Evolutionary conservation across 2,797 vertebrate species (phyloP), one percentile per base, ranked within the genome.

Genomic region (Eospalax fontanierii): DNA sequence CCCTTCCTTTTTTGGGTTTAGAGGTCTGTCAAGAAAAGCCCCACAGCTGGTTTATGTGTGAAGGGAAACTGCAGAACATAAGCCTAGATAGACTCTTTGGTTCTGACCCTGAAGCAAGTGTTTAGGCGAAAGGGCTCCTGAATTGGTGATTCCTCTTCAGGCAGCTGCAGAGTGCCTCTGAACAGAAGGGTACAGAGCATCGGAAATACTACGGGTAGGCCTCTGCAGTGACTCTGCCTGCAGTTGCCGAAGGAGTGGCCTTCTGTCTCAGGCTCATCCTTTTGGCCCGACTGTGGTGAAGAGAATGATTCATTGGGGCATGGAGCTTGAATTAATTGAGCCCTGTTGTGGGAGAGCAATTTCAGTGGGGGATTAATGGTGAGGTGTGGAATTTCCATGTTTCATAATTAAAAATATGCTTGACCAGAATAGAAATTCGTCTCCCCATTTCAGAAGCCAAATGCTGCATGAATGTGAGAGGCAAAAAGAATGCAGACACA

Each of bases 361-460:
- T 54, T 73, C 54, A 50, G 26, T 80, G n/a, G 24, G 19, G 33
- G 11, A 35, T 83, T 68, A 83, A 59, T 85, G 30, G 75, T n/a
- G 66, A 76, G 38, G 38, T 82, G 43, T 87, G 85, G n/a, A 33
- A 90, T 90, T 87, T 91, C 74, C 33, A 93, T 43, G 14, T 38
- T 75, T 82, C 30, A 35, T 82, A 74, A 78, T 70, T 79, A 19
- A 88, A 94, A 95, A 87, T 80, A 80, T 2, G 15, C 63, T 38
- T 38, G 46, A 26, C 4, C 61, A 94, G 81, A 91, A 87, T 80
- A 83, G 90, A 79, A 93, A 87, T 70, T 50, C 43, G 57, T 68
- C 28, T 61, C 12, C 54, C 78, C n/a, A 57, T 88, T 93, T 92
- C 59, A 61, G 54, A 46, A 92, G 74, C 68, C 61, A 38, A 74